These are phyloP conservation scores for Tangara arthus DNA, from an alignment of 2,797 vertebrate species.

Conservation along the genomic window DNA sequence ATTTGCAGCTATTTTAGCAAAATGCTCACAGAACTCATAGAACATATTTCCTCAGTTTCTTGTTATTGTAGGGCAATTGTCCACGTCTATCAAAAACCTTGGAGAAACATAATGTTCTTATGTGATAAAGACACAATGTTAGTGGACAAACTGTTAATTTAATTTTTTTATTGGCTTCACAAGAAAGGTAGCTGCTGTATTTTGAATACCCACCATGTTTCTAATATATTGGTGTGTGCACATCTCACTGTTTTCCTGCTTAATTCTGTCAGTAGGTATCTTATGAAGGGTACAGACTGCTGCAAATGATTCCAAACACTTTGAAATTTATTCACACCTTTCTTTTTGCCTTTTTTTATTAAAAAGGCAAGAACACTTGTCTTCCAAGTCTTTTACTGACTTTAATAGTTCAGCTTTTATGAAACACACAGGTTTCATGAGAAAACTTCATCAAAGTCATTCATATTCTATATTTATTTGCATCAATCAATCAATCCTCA, in stretches of 20 bases:
- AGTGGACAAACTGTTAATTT: neutral
- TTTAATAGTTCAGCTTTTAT: neutral
- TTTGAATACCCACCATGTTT: neutral
- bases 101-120: neutral
- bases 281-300: neutral
- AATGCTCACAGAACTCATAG: neutral
- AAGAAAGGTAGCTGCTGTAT: neutral
- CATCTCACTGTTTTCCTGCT: neutral
- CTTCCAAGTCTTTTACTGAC: neutral
- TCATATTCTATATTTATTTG: neutral
- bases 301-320: neutral
- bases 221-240: neutral
- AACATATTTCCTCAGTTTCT: neutral
- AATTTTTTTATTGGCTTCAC: neutral
- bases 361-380: neutral
- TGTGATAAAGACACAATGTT: neutral
- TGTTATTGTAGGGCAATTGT: neutral
- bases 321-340: neutral
- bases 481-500: neutral
- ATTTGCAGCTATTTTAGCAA: constrained; percentile 3
- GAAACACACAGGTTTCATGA: neutral
- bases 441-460: neutral
- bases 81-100: neutral
- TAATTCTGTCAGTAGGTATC: neutral
- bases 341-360: neutral